phyloP scores from a whole-genome alignment of 2,113 vertebrate species.

The Tiliqua scincoides region DNA sequence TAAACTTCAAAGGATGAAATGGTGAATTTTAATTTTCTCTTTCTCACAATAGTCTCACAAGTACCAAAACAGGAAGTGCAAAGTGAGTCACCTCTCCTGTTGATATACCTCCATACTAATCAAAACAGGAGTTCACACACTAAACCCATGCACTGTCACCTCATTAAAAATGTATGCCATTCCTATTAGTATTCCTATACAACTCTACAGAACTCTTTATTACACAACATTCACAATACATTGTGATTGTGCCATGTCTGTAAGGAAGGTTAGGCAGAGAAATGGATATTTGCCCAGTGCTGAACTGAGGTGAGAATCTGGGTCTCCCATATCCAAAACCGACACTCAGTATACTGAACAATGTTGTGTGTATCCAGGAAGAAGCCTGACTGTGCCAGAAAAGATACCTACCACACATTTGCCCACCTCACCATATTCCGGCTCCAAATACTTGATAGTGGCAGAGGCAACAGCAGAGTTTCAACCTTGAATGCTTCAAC shows the following conservation, averaged over 20 bases:
- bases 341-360: neutral
- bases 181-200: no score
- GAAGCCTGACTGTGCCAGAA: neutral
- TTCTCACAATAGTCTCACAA: neutral
- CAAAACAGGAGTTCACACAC: neutral
- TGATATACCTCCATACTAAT: neutral
- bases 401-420: slow-evolving; percentile 61
- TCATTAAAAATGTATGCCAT: no score
- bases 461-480: slow-evolving; percentile 38
- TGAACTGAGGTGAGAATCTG: neutral
- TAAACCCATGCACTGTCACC: no score
- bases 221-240: neutral
- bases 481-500: neutral
- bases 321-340: neutral
- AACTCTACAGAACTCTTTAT: neutral
- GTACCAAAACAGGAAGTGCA: neutral
- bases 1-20: neutral
- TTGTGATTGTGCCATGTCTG: neutral
- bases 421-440: slow-evolving; percentile 60
- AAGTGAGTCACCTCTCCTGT: neutral
- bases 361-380: neutral
- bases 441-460: slow-evolving; percentile 68
- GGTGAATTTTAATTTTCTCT: neutral
- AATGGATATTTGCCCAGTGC: neutral
- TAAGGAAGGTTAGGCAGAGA: neutral